Evolutionary conservation across 2,113 vertebrate species (phyloP).

Genomic region (Marmota flaviventris): DNA sequence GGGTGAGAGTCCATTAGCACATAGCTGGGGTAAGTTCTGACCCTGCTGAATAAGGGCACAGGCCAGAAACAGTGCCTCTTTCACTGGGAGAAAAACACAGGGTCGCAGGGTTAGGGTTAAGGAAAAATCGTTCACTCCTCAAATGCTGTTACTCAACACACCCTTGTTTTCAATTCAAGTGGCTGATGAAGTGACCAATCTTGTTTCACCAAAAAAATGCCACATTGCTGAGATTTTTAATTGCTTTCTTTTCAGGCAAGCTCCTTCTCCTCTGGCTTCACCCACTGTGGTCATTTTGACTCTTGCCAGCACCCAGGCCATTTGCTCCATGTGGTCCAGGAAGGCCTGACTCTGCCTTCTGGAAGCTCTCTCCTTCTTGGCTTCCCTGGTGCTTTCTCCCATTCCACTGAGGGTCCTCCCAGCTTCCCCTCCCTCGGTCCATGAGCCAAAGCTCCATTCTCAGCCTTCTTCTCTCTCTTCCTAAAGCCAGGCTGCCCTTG

Average conservation of each 20-base stretch:
- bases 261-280: background rate
- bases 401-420: background rate
- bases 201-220: background rate
- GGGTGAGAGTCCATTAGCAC: background rate
- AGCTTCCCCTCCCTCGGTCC: background rate
- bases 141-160: background rate
- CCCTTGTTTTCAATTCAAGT: background rate
- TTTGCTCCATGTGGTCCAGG: background rate
- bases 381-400: background rate
- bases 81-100: background rate
- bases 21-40: background rate
- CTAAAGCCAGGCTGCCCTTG: background rate
- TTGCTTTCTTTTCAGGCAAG: background rate
- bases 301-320: rapidly evolving
- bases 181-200: background rate
- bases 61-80: background rate
- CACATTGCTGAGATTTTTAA: background rate
- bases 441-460: background rate
- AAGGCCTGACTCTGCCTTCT: background rate
- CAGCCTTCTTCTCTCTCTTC: background rate
- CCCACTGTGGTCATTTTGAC: background rate
- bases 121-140: background rate
- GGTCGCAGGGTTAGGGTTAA: background rate
- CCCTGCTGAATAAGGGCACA: too few relatives aligned
- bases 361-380: background rate